Conservation (phyloP, 1,140 invertebrate species). For the Drosophila funebris region DNA sequence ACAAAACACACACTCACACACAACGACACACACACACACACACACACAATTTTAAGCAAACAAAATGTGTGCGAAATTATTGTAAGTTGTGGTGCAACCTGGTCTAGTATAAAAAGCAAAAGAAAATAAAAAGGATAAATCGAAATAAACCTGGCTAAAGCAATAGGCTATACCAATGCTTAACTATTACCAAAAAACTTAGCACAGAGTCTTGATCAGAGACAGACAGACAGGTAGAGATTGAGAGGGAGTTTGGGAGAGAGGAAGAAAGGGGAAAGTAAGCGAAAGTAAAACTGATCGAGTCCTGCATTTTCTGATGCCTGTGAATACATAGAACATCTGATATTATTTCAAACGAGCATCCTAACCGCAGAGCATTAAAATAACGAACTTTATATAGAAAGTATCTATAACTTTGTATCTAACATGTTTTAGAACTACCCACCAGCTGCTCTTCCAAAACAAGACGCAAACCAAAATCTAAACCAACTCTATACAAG, state of each 20-base stretch:
- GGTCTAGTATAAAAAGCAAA: slow-evolving; percentile 69
- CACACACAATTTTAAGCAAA: slow-evolving; percentile 16
- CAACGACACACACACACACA: slow-evolving; percentile 19
- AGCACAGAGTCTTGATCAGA: slow-evolving; percentile 7
- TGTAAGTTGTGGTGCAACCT: slow-evolving; percentile 72
- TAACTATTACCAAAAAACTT: slow-evolving; percentile 11
- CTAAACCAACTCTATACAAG: slow-evolving; percentile 34
- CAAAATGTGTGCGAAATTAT: slow-evolving; percentile 44
- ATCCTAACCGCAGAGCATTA: slow-evolving; percentile 11
- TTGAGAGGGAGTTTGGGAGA: not conserved
- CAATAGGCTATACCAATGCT: slow-evolving; percentile 42
- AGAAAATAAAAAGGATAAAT: slow-evolving; percentile 11
- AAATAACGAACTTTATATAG: not conserved
- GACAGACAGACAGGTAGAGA: not conserved
- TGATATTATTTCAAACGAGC: slow-evolving; percentile 1
- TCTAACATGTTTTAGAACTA: slow-evolving; percentile 50
- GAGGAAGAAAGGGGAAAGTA: not conserved
- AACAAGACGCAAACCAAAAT: slow-evolving; percentile 37
- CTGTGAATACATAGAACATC: slow-evolving; percentile 5
- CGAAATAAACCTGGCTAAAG: slow-evolving; percentile 23
- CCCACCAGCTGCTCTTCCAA: slow-evolving; percentile 74
- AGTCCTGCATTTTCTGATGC: slow-evolving; percentile 15
- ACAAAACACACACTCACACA: slow-evolving; percentile 16
- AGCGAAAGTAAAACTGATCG: not conserved
- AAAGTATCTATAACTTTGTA: slow-evolving; percentile 33